phyloP scores from a whole-genome alignment of 1,140 invertebrate genomes.

The Leptinotarsa defecta region DNA sequence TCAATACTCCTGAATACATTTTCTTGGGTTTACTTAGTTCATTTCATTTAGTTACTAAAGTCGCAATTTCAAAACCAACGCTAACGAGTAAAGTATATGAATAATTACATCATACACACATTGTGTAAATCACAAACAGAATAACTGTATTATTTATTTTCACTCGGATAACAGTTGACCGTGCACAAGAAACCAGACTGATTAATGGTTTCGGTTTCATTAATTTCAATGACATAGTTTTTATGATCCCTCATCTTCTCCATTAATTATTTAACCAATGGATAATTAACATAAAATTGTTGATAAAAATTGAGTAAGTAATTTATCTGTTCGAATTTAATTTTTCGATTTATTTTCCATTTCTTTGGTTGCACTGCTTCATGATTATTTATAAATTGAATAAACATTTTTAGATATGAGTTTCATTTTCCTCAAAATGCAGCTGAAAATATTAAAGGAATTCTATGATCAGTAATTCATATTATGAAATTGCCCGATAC shows the following conservation, averaged over 20 bases:
- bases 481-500: no score
- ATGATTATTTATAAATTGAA: no score
- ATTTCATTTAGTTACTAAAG: neutral
- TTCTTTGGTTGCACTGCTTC: no score
- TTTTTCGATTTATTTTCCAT: no score
- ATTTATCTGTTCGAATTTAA: no score
- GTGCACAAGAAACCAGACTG: neutral
- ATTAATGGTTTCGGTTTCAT: neutral
- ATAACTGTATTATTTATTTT: conserved; percentile 19
- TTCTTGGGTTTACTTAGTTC: neutral
- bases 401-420: no score
- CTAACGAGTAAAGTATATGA: conserved; percentile 4
- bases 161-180: conserved; percentile 15
- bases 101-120: conserved; percentile 19
- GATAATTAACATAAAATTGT: no score
- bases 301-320: no score
- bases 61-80: neutral
- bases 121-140: conserved; percentile 10
- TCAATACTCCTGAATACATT: conserved; percentile 15
- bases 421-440: no score
- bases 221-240: neutral
- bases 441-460: no score
- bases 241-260: neutral
- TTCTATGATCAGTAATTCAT: no score
- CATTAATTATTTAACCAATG: no score